Evolutionary conservation across 2,888 invertebrate genomes (phyloP).

Genomic region (Andrena haemorrhoa): DNA sequence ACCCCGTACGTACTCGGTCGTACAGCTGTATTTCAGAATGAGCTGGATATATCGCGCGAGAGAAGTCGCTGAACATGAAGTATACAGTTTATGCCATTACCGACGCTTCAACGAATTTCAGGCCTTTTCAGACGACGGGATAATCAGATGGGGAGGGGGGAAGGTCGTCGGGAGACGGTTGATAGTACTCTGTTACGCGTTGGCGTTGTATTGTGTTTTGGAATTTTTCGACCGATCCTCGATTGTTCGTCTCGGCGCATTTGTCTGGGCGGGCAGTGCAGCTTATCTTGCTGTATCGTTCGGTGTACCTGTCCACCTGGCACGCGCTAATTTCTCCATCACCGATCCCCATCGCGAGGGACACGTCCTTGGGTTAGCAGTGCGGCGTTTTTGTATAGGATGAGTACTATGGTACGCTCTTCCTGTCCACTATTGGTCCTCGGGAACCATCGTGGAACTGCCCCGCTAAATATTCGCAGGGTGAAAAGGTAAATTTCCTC

Average conservation of each 20-base stretch:
- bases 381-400: slow-evolving; percentile 4
- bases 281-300: slow-evolving; percentile 12
- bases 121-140: slow-evolving; percentile 64
- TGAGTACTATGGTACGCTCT: background rate
- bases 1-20: slow-evolving; percentile 60
- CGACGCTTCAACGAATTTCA: slow-evolving; percentile 77
- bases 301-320: background rate
- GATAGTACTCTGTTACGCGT: slow-evolving; percentile 11
- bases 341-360: slow-evolving; percentile 11
- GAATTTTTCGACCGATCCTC: slow-evolving; percentile 36
- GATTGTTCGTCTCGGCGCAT: slow-evolving; percentile 17
- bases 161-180: slow-evolving; percentile 32
- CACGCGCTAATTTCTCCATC: slow-evolving; percentile 20
- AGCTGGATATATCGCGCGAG: slow-evolving; percentile 77
- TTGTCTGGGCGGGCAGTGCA: slow-evolving; percentile 11
- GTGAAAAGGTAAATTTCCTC: slow-evolving; percentile 3
- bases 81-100: slow-evolving; percentile 77
- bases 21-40: slow-evolving; percentile 78
- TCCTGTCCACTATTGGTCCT: background rate
- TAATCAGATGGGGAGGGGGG: slow-evolving; percentile 57
- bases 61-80: slow-evolving; percentile 73
- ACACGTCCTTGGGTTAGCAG: background rate
- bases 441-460: background rate
- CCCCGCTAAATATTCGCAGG: background rate
- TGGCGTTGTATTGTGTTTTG: slow-evolving; percentile 25